phyloP scores from a whole-genome alignment of 2,113 vertebrate species.

The Noturus placidus region DNA sequence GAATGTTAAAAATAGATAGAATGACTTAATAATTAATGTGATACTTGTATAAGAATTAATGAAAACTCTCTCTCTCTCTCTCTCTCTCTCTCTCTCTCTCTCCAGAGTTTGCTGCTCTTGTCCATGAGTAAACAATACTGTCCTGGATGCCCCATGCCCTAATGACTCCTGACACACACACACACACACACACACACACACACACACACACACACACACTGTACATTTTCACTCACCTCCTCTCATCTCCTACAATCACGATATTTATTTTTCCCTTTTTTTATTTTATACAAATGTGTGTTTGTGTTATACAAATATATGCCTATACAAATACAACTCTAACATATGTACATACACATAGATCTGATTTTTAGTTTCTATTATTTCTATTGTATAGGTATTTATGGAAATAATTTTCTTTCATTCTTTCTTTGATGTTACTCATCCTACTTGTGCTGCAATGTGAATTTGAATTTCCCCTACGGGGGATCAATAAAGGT shows the following conservation, averaged over 20 bases:
- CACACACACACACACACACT: constrained; percentile 17
- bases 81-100: constrained; percentile 33
- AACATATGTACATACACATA: no score
- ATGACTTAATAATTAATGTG: not conserved
- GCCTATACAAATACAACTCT: no score
- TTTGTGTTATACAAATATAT: constrained; percentile 41
- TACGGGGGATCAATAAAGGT: no score
- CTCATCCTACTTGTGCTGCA: no score
- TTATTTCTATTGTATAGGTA: no score
- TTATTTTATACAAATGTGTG: constrained; percentile 64
- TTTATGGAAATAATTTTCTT: no score
- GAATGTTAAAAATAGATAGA: not conserved
- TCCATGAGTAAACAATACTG: constrained; percentile 67
- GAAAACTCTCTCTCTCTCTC: constrained; percentile 47
- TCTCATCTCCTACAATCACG: constrained; percentile 15
- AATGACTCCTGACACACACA: constrained; percentile 28
- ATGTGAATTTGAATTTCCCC: no score
- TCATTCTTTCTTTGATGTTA: no score
- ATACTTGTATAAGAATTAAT: not conserved
- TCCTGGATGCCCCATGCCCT: constrained; percentile 34
- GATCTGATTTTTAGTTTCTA: no score
- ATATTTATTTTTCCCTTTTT: constrained; percentile 62
- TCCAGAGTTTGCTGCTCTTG: constrained; percentile 73
- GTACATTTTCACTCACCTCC: constrained; percentile 20
- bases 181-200: constrained; percentile 19